Evolutionary conservation across 2,113 vertebrate species (phyloP).

Genomic region (Pogona vitticeps): DNA sequence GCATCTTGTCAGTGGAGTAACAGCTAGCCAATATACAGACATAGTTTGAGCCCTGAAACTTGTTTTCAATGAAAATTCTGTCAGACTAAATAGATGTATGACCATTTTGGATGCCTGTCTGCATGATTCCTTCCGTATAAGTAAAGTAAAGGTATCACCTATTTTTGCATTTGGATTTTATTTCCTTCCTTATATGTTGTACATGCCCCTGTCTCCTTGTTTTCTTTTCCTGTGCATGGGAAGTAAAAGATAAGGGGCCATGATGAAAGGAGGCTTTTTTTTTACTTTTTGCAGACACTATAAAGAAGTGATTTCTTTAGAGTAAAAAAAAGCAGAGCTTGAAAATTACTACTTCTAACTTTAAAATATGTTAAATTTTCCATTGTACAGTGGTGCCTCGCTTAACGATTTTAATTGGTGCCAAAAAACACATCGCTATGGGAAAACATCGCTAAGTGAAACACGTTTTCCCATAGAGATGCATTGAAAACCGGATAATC

Average conservation of each 20-base stretch:
- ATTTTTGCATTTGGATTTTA: no score
- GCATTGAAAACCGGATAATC: no score
- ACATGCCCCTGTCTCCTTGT: not conserved
- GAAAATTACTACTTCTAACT: not conserved
- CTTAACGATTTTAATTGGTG: no score
- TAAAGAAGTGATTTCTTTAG: not conserved
- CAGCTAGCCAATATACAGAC: not conserved
- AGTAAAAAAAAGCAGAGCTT: not conserved
- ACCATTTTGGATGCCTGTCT: not conserved
- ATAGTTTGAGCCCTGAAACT: not conserved
- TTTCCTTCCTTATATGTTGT: no score
- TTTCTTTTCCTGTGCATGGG: not conserved
- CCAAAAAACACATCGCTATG: no score
- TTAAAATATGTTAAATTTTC: not conserved
- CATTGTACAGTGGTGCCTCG: no score
- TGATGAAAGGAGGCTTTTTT: not conserved
- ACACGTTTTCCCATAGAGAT: no score
- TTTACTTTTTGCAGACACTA: not conserved
- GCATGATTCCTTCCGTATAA: not conserved
- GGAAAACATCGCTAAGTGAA: no score
- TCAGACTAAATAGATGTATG: not conserved
- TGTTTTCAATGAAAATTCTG: not conserved
- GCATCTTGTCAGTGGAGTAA: not conserved
- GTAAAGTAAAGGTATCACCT: no score
- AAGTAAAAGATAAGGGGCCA: not conserved